Evolutionary conservation across 2,888 invertebrate genomes (phyloP), one percentile per base, ranked within the genome.

Genomic region (Ceriagrion tenellum): DNA sequence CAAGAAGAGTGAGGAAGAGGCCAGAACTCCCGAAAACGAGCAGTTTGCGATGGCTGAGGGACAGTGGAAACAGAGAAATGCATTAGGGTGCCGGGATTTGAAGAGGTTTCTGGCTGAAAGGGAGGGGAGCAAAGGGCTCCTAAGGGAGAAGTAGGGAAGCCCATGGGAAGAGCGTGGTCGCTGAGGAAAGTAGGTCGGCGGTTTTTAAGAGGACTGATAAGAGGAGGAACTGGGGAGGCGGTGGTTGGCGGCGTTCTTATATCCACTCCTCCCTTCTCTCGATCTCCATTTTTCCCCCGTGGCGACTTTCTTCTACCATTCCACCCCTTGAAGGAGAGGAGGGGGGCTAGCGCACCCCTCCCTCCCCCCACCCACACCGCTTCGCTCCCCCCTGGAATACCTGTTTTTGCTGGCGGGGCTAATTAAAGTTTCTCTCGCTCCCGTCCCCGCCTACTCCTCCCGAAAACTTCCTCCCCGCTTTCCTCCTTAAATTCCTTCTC

Each of bases 331-430:
- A 16, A 47, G 47, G n/a, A n/a, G n/a, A 8, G 47, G 47, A 8
- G 47, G 47, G 47, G 8, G 47, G 47, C 4, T 47, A 47, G 47
- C 47, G 47, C 2, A 35, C 59, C 59, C 18, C 18, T 20, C 59
- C 18, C 23, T 20, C 47, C 47, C 47, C 2, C 47, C 47, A 26
- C 26, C 69, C 69, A 16, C 81, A 10, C 6, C 3, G 30, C 35
- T 81, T n/a, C 81, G n/a, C 18, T 35, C 81, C 81, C 81, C 35
- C 81, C 47, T 47, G 35, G 81, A 81, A 81, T 81, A 81, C 81
- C 81, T 81, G 81, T 81, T 81, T 81, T 81, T 81, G 81, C 81
- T 81, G 81, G 81, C 81, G 81, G 35, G 81, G 81, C 81, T 81
- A 81, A 81, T 81, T 81, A 81, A 81, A 81, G 81, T 81, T 81